Evolutionary conservation across 2,797 vertebrate genomes (phyloP).

Genomic region (Bufotes viridis): DNA sequence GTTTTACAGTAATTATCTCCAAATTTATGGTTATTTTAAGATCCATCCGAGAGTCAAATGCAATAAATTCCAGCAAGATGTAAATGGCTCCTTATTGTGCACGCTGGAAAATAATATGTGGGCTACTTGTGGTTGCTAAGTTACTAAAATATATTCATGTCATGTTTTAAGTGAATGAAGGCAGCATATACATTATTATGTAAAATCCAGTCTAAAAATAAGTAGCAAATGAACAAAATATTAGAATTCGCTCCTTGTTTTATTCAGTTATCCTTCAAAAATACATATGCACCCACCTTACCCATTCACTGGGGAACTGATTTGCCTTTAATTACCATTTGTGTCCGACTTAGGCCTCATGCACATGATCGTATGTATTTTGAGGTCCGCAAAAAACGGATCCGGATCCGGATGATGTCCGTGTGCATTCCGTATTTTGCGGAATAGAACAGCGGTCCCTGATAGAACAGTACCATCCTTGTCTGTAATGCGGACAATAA

Average conservation of each 20-base stretch:
- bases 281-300: not conserved
- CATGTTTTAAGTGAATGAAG: conserved; percentile 11
- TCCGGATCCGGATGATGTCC: too few relatives aligned
- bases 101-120: conserved; percentile 18
- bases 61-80: conserved; percentile 43
- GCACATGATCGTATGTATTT: too few relatives aligned
- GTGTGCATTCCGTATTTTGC: too few relatives aligned
- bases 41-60: conserved; percentile 46
- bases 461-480: too few relatives aligned
- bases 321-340: too few relatives aligned
- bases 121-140: conserved; percentile 46
- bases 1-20: conserved; percentile 40
- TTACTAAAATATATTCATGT: conserved; percentile 46
- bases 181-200: not conserved
- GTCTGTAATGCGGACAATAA: too few relatives aligned
- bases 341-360: too few relatives aligned
- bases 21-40: conserved; percentile 45
- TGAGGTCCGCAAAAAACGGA: too few relatives aligned
- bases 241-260: not conserved
- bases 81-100: conserved; percentile 45
- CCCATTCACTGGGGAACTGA: not conserved
- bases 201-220: conserved; percentile 1
- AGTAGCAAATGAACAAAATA: not conserved
- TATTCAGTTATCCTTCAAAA: not conserved
- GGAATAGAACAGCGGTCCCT: too few relatives aligned